Base-by-base conservation (phyloP, 2,888 invertebrate species). In the Drosophila emarginata region DNA sequence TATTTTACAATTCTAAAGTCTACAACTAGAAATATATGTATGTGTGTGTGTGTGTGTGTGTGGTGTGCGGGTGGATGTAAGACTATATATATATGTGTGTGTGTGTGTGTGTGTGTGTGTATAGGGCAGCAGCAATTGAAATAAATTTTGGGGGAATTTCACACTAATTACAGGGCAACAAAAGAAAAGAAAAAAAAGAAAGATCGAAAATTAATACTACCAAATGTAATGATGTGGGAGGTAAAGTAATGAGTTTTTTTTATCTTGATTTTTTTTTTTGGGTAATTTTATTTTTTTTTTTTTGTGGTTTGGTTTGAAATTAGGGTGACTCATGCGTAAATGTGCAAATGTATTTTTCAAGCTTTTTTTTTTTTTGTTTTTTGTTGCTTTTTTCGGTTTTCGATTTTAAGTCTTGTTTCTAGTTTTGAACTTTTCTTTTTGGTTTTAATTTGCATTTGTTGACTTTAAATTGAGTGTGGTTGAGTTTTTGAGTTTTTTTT, bases 291-390 rank as follows among this genome's bases (percentile, higher is more conserved):
- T 72, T 72, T 61, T 52, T 51, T 32, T 53, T 61, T 36, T 61
- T 54, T 52, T 64, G 68, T 72, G 70, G 78, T 85, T 74, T 79
- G 81, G 76, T 79, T 69, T 76, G 74, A 86, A 85, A 80, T 87
- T 86, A 83, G 90, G 91, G 90, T 92, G 91, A 91, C 91, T 91
- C 92, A 91, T 91, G 91, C 92, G 82, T 90, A 90, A 89, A 88
- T 91, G 91, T 91, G 91, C 92, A 91, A 92, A 91, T 91, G 91
- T 91, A 91, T 91, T 91, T 91, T 90, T 90, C 90, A 91, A 91
- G 90, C 91, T 87, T 77, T 76, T 79, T 69, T 64, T 80, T 77
- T 65, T n/a, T 45, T 54, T 50, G 52, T 64, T 60, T 51, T 57
- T 61, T 72, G 58, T 65, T 64, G 64, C 45, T 6, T 53, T 54